phyloP scores from a whole-genome alignment of 2,797 vertebrate species.

The Halcyon smyrnensis region DNA sequence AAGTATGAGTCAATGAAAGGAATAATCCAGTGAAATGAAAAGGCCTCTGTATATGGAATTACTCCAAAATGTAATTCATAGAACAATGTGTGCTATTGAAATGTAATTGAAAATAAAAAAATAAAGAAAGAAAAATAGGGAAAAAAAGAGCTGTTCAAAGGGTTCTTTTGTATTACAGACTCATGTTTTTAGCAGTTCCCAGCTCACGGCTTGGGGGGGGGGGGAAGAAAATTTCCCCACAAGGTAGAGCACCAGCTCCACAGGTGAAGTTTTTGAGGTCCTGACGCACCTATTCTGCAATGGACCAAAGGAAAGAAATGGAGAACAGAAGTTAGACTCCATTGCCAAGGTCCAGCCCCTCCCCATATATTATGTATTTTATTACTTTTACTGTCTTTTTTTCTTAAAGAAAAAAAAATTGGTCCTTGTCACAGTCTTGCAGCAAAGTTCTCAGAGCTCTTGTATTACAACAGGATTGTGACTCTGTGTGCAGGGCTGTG shows the following conservation, averaged over 20 bases:
- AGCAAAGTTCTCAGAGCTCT: background rate
- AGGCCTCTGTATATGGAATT: background rate
- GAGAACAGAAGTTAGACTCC: background rate
- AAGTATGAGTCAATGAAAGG: background rate
- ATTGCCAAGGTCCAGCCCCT: background rate
- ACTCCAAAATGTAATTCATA: background rate
- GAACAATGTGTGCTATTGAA: conserved; percentile 23
- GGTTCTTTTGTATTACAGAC: background rate
- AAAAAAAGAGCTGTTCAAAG: background rate
- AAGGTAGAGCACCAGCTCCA: background rate
- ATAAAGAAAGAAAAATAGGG: background rate
- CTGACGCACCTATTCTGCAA: background rate
- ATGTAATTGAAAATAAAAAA: background rate
- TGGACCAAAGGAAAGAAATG: background rate
- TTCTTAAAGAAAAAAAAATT: background rate
- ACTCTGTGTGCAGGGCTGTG: background rate
- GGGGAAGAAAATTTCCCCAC: background rate
- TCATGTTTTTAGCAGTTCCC: background rate
- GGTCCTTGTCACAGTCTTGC: background rate
- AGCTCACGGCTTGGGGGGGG: background rate
- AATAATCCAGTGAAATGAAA: background rate
- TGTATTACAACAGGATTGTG: background rate
- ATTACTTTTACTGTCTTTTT: background rate
- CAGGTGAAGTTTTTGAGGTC: background rate
- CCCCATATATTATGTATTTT: background rate